Evolutionary conservation across 2,113 vertebrate species (phyloP).

Genomic region (Laticauda laticaudata): DNA sequence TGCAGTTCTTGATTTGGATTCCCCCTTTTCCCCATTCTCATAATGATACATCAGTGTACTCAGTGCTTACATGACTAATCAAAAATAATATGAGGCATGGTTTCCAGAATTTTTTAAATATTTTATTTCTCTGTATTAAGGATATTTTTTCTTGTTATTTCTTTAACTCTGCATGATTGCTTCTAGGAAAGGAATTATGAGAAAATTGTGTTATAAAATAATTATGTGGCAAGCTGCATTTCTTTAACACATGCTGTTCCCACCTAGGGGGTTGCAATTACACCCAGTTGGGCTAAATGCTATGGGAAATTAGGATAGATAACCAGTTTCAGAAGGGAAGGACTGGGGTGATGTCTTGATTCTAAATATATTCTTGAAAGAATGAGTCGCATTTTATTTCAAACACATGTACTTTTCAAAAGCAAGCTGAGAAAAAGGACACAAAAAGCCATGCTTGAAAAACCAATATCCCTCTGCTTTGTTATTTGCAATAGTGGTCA

Average conservation of each 20-base stretch:
- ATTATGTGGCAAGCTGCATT: constrained; percentile 9
- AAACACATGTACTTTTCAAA: neutral
- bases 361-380: neutral
- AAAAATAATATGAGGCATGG: neutral
- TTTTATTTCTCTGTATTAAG: neutral
- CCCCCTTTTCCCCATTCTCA: neutral
- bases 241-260: constrained; percentile 23
- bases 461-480: neutral
- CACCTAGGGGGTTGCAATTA: constrained; percentile 10
- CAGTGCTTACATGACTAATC: neutral
- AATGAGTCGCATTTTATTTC: neutral
- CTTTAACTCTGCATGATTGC: neutral
- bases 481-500: neutral
- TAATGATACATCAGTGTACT: neutral
- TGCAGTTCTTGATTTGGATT: neutral
- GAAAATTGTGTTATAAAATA: constrained; percentile 18
- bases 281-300: constrained; percentile 2
- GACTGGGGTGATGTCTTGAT: neutral
- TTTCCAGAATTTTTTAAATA: neutral
- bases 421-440: neutral
- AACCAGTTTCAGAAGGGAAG: neutral
- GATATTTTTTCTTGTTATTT: neutral
- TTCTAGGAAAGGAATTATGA: constrained; percentile 9
- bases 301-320: constrained; percentile 7
- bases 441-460: neutral